Evolutionary conservation across 1,140 invertebrate species (phyloP), one percentile per base, ranked within the genome.

Genomic region (Drosophila virilis): DNA sequence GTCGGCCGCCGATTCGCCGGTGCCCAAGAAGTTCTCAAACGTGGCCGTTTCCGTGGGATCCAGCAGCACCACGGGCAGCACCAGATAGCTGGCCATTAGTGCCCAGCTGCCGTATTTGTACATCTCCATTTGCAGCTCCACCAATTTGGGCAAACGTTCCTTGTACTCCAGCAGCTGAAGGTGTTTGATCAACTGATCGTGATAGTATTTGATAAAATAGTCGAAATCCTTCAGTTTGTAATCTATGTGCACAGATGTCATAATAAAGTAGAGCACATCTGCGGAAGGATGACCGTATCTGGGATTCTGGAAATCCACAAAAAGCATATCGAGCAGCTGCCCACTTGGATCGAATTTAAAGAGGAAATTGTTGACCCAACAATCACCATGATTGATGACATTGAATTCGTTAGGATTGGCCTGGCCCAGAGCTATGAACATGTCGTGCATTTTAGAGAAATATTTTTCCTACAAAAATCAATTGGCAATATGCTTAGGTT

Each of bases 281-380:
- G 64, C 40, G 0, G 71, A 54, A 1, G 90, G 90, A 13, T 75
- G 59, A 7, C 83, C 80, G 45, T 62, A 91, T 62, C 67, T 70
- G 3, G 83, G 78, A 65, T 76, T 86, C 51, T 91, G 90, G 55
- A 89, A 89, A 40, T 91, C 90, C 13, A 91, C 80, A 46, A 86
- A 91, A 15, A 74, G 46, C 62, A 83, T 82, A 9, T 91, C 90
- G 1, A 73, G 33, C 1, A 89, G 10, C 67, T 94, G 92, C 2
- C 90, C 92, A 8, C 79, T 72, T 0, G 76, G 45, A 51, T 78
- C 79, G 33, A 92, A 78, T 45, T 92, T 90, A 51, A 95, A 95
- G 37, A 96, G 82, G 80, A 95, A 93, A 77, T 96, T 96, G 70
- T 95, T 95, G 0, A 93, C 90, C 95, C 95, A 96, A n/a, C 92